phyloP scores from a whole-genome alignment of 1,140 invertebrate species.

The Drosophila littoralis region DNA sequence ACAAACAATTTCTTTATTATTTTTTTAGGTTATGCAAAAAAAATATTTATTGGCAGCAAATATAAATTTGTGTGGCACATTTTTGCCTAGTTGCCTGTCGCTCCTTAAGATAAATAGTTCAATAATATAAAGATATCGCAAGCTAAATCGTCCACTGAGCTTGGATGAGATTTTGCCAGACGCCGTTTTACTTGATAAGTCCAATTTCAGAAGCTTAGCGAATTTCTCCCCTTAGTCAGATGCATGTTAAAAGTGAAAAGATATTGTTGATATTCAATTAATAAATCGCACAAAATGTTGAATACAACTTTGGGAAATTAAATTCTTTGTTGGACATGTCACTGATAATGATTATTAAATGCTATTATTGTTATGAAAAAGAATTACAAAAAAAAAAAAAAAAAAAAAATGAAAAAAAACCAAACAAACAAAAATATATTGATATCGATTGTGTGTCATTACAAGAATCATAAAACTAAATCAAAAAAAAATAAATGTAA shows the following conservation, averaged over 20 bases:
- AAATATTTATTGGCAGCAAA: conserved; percentile 11
- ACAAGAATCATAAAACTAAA: conserved; percentile 45
- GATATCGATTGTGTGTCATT: conserved; percentile 76
- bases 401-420: conserved; percentile 15
- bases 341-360: conserved; percentile 61
- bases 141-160: conserved; percentile 19
- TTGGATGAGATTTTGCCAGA: conserved; percentile 15
- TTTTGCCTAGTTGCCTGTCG: conserved; percentile 32
- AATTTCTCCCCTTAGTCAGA: conserved; percentile 10
- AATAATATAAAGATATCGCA: conserved; percentile 16
- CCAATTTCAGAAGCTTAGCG: conserved; percentile 15
- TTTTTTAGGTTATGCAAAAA: conserved; percentile 16
- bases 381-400: conserved; percentile 19
- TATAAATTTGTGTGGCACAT: conserved; percentile 7
- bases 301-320: conserved; percentile 13
- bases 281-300: conserved; percentile 31
- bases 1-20: neutral
- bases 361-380: conserved; percentile 71
- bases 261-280: conserved; percentile 31
- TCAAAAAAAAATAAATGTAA: conserved; percentile 39
- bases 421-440: conserved; percentile 67
- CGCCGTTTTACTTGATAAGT: conserved; percentile 11
- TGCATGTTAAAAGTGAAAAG: conserved; percentile 2
- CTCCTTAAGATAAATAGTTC: conserved; percentile 22
- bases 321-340: conserved; percentile 38